Base-by-base conservation (phyloP, 2,797 vertebrate species). In the Erethizon dorsatum region DNA sequence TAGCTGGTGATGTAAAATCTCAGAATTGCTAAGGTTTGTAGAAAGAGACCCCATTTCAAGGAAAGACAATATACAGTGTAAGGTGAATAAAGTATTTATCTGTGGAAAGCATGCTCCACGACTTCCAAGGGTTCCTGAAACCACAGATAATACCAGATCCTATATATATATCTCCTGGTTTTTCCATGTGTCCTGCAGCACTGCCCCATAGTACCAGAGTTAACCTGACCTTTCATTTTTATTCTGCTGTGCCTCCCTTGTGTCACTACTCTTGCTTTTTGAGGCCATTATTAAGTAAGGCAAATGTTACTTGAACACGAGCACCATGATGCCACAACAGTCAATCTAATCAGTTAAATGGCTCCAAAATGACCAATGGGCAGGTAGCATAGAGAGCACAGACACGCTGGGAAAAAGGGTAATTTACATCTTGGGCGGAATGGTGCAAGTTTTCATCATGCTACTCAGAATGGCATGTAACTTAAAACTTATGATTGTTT, bases 61-160 rank as follows among this genome's bases (percentile, higher is more conserved):
- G 28, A n/a, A 73, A 20, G 24, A 73, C 9, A 33, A 0, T 28
- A 7, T 10, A 2, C 56, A 1, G 14, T 5, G 7, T 41, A 47
- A 69, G 69, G 11, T 5, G 2, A 3, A 0, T 6, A 22, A 0
- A 15, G 2, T 5, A 0, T 45, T 20, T 1, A 24, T 65, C 17
- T 50, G 41, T 20, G 6, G 10, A 11, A 33, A 15, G 45, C 45
- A 65, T 22, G 17, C 11, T 84, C 11, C 6, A 63, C 33, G 82
- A 47, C 28, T 11, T 33, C 33, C 28, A 50, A 31, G 18, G 18
- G 20, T 22, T 3, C 61, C 18, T n/a, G 61, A 85, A 50, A 24
- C 45, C 45, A 50, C 31, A 67, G 45, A 65, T 24, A 13, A 50
- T 22, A 50, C 15, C 18, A 65, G 31, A n/a, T 13, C 45, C 10